These are phyloP conservation scores for Itoplectis maculator DNA, from an alignment of 2,888 invertebrate species.

Conservation along the genomic window DNA sequence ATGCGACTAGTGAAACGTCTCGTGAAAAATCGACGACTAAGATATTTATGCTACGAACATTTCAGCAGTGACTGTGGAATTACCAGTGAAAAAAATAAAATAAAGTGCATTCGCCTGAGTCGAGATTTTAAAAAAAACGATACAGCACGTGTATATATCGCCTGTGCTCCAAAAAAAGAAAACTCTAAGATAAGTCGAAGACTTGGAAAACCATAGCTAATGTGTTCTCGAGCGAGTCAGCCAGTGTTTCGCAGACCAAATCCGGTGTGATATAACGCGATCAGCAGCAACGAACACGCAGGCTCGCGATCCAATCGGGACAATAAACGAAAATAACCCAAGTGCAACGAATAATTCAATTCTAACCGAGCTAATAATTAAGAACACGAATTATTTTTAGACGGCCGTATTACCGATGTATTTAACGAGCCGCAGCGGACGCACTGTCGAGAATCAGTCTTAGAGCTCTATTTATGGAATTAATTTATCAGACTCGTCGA, in stretches of 20 bases:
- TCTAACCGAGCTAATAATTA: constrained; percentile 16
- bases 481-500: constrained; percentile 50
- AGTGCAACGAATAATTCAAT: not conserved
- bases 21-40: not conserved
- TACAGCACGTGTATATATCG: constrained; percentile 38
- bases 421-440: constrained; percentile 17
- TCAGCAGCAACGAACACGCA: not conserved
- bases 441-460: constrained; percentile 36
- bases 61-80: constrained; percentile 34
- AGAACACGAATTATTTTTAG: constrained; percentile 56
- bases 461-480: constrained; percentile 59
- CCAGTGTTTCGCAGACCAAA: not conserved
- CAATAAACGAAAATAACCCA: constrained; percentile 1
- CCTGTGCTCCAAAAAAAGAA: constrained; percentile 13
- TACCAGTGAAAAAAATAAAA: constrained; percentile 18
- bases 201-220: constrained; percentile 26
- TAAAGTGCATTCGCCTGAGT: constrained; percentile 18
- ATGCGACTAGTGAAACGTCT: not conserved
- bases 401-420: constrained; percentile 33
- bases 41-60: constrained; percentile 1
- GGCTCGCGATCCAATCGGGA: not conserved
- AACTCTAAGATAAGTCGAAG: constrained; percentile 15
- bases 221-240: constrained; percentile 59
- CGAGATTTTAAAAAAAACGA: not conserved
- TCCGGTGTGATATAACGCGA: not conserved